A percentile compares a stretch with the other conserved stretches of the same genome.
Evolutionary conservation across 2,113 vertebrate species (phyloP).

Genomic region (Gopherus flavomarginatus): DNA sequence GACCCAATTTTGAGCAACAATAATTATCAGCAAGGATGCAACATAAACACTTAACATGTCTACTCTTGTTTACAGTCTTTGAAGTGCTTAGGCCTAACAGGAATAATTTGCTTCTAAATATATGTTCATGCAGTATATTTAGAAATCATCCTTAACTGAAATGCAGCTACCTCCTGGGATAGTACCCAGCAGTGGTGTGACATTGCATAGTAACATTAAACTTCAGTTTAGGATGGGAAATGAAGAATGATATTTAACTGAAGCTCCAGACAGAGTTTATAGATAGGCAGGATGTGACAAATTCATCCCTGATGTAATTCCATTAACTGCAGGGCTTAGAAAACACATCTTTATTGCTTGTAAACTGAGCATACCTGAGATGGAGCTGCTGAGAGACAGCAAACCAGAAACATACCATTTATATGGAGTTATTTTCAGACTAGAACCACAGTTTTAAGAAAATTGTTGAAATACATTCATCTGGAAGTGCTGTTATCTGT

Average conservation of each 20-base stretch:
- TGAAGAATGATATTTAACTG: background rate
- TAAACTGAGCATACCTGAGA: background rate
- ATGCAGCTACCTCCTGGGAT: accelerated
- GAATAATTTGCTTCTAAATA: constrained; percentile 31
- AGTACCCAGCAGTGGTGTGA: background rate
- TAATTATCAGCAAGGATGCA: constrained; percentile 8
- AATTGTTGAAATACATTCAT: constrained; percentile 32
- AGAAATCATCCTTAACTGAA: background rate
- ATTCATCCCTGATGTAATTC: background rate
- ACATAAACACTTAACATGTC: constrained; percentile 18
- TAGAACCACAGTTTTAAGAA: background rate
- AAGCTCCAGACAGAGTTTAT: background rate
- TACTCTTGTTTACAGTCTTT: background rate
- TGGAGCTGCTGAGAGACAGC: background rate
- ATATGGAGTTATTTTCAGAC: background rate
- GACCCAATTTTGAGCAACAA: constrained; percentile 6
- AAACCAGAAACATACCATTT: background rate
- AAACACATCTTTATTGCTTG: constrained; percentile 14
- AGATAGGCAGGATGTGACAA: background rate
- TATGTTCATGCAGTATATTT: background rate
- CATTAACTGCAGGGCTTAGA: background rate
- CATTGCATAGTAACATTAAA: accelerated
- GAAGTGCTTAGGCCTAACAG: background rate
- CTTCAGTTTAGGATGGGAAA: background rate
- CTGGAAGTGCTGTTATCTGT: constrained; percentile 11